phyloP scores from a whole-genome alignment of 2,797 vertebrate genomes.

The Pseudomugil tenellus region DNA sequence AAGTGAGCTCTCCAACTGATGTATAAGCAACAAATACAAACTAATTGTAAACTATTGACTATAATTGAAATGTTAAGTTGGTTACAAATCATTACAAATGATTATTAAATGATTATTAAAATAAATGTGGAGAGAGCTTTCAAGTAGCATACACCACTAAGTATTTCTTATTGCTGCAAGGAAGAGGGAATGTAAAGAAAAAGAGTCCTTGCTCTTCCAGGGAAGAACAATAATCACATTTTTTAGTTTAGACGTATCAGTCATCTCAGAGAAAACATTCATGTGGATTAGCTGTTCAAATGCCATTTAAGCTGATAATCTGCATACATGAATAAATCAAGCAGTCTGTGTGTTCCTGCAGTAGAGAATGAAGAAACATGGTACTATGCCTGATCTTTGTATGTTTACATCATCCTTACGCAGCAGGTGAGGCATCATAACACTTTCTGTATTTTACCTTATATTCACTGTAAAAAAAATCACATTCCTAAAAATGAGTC shows the following conservation, averaged over 20 bases:
- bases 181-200: slow-evolving; percentile 21
- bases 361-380: slow-evolving; percentile 23
- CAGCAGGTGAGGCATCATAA: neutral
- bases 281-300: slow-evolving; percentile 60
- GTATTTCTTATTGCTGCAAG: slow-evolving; percentile 9
- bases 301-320: slow-evolving; percentile 60
- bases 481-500: neutral
- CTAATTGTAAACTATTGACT: neutral
- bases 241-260: slow-evolving; percentile 50
- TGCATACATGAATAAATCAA: slow-evolving; percentile 58
- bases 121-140: slow-evolving; percentile 13
- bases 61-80: neutral
- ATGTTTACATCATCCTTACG: slow-evolving; percentile 8
- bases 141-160: slow-evolving; percentile 12
- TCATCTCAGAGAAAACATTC: slow-evolving; percentile 37
- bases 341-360: slow-evolving; percentile 12
- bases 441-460: neutral
- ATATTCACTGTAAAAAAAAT: neutral
- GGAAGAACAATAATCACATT: slow-evolving; percentile 28
- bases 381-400: neutral
- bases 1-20: neutral
- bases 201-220: slow-evolving; percentile 4
- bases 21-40: slow-evolving; percentile 3
- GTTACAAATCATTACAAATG: neutral
- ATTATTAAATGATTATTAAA: slow-evolving; percentile 5